phyloP scores from a whole-genome alignment of 2,888 invertebrate species.

The Linnaemya vulpina region DNA sequence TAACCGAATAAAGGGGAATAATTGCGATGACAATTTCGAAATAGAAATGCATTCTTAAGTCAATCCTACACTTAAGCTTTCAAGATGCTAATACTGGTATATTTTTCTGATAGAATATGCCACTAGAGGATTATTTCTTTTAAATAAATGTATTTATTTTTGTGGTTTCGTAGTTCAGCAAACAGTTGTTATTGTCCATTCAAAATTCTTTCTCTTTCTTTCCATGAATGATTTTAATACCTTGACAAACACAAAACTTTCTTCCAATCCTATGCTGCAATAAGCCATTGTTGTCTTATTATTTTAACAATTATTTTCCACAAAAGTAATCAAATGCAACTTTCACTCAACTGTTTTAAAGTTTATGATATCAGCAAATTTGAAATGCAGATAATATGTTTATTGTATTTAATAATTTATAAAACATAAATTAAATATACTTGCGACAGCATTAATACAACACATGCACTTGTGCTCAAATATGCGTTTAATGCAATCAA shows the following conservation, averaged over 20 bases:
- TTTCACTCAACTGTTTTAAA: constrained; percentile 20
- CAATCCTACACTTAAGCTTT: too few species aligned
- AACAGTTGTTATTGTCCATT: neutral
- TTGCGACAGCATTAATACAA: neutral
- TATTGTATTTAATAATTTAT: constrained; percentile 40
- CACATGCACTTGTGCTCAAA: neutral
- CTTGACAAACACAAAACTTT: neutral
- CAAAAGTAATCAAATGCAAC: constrained; percentile 4
- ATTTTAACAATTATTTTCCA: constrained; percentile 16
- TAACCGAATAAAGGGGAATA: too few species aligned
- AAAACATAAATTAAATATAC: constrained; percentile 27
- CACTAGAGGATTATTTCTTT: too few species aligned
- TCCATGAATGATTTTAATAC: neutral
- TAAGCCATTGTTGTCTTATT: neutral
- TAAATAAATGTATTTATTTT: too few species aligned
- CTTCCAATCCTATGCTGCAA: neutral
- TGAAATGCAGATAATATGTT: constrained; percentile 18
- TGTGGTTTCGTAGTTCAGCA: neutral
- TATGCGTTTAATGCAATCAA: constrained; percentile 6
- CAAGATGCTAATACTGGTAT: too few species aligned
- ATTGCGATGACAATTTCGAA: too few species aligned
- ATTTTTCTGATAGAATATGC: too few species aligned
- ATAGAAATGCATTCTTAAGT: too few species aligned
- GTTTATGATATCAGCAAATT: neutral
- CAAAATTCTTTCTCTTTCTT: too few species aligned